phyloP scores from a whole-genome alignment of 2,113 vertebrate species.

The Hypanus sabinus region DNA sequence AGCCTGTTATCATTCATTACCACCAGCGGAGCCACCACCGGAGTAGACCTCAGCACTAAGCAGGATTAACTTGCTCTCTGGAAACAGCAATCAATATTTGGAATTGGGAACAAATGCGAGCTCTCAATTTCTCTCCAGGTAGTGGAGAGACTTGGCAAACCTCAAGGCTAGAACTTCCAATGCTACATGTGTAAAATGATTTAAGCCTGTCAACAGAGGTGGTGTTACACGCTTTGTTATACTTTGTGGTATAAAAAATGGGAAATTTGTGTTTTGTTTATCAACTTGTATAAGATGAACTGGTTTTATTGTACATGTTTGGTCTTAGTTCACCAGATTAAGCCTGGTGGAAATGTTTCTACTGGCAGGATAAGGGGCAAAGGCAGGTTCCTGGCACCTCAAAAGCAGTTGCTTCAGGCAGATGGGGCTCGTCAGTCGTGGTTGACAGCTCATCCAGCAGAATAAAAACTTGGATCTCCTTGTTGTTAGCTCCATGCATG shows the following conservation, averaged over 20 bases:
- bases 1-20: neutral
- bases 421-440: no score
- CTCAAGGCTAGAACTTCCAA: neutral
- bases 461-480: no score
- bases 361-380: no score
- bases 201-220: neutral
- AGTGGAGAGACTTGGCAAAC: neutral
- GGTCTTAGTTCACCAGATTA: neutral
- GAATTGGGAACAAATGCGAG: neutral
- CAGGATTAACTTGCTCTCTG: neutral
- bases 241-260: neutral
- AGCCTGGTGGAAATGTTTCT: no score
- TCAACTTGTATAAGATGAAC: neutral
- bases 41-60: neutral
- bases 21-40: neutral
- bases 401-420: no score
- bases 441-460: no score
- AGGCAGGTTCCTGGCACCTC: no score
- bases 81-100: neutral
- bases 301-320: neutral
- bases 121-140: neutral
- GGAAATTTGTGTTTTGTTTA: neutral
- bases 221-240: neutral
- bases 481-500: no score
- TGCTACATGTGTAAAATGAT: neutral